Evolutionary conservation across 1,140 invertebrate genomes (phyloP), one percentile per base, ranked within the genome.

Genomic region (Lanistes nyassanus): DNA sequence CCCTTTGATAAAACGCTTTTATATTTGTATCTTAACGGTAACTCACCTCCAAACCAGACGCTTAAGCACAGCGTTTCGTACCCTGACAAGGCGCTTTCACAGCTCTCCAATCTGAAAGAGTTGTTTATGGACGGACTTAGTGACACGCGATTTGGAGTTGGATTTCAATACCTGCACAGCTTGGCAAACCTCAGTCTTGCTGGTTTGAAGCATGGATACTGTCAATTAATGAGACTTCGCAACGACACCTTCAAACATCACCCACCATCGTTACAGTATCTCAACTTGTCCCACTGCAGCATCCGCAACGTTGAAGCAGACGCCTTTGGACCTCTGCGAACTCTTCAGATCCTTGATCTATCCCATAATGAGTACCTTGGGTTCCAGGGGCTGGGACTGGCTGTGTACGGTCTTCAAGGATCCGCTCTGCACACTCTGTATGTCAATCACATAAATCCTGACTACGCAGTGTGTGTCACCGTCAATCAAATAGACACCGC

Each of bases 251-350:
- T 72, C 37, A 37, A 13, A n/a, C 13, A 70, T 39, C 26, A 70
- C 7, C 26, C 74, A 5, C 13, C 21, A 9, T 55, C 47, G 42
- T 42, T 82, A 26, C 60, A 23, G 29, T 36, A 47, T 11, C 42
- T 82, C 9, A 74, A 82, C 55, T 19, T 82, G 21, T 76, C 79
- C 16, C 3, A 21, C 11, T 76, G 70, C 47, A 34, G 60, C 53
- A 70, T 79, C 31, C 4, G 21, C 67, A 74, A 36, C 66, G 74
- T 76, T 42, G 34, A 47, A 37, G 62, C 47, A 31, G 70, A 74
- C 2, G 60, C 60, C 19, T 77, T 73, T 67, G 26, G 29, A 55
- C 21, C 23, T 37, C 56, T 76, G 7, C n/a, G 39, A 29, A 34
- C 73, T 13, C 58, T 79, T 37, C 55, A 74, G n/a, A 42, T 29